Percentiles rank a stretch among this genome's conserved stretches.
Conservation (phyloP, 2,888 invertebrate species). For the Xanthorhoe spadicearia region DNA sequence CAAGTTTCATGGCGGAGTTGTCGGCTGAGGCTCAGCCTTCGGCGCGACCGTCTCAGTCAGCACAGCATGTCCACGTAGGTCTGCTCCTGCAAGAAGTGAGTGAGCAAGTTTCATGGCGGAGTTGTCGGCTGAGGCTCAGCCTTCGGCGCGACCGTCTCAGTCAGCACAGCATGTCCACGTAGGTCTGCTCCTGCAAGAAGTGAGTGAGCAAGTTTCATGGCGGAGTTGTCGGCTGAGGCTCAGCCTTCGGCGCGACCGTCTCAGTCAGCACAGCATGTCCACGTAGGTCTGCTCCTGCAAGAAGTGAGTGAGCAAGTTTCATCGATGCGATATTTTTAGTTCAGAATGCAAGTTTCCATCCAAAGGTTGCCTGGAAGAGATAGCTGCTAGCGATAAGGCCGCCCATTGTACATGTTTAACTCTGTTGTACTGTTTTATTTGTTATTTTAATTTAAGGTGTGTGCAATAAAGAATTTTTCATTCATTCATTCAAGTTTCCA, state of each 20-base stretch:
- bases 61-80: conserved; percentile 44
- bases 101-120: background rate
- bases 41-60: conserved; percentile 11
- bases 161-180: conserved; percentile 37
- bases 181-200: conserved; percentile 41
- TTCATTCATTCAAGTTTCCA: too few species aligned
- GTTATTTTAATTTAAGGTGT: too few species aligned
- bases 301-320: background rate
- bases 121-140: background rate
- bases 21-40: background rate
- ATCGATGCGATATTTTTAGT: too few species aligned
- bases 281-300: conserved; percentile 44
- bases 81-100: conserved; percentile 31
- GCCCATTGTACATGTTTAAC: too few species aligned
- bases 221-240: background rate
- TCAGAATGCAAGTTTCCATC: too few species aligned
- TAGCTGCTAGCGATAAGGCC: too few species aligned
- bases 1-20: background rate
- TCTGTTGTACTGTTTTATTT: too few species aligned
- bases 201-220: background rate
- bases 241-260: background rate
- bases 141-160: conserved; percentile 10
- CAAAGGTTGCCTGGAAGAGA: too few species aligned
- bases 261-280: conserved; percentile 30
- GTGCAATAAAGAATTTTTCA: too few species aligned